Evolutionary conservation across 37 sponge, comb jelly and placozoan genomes (phyloP).

Genomic region (Spongilla lacustris): DNA sequence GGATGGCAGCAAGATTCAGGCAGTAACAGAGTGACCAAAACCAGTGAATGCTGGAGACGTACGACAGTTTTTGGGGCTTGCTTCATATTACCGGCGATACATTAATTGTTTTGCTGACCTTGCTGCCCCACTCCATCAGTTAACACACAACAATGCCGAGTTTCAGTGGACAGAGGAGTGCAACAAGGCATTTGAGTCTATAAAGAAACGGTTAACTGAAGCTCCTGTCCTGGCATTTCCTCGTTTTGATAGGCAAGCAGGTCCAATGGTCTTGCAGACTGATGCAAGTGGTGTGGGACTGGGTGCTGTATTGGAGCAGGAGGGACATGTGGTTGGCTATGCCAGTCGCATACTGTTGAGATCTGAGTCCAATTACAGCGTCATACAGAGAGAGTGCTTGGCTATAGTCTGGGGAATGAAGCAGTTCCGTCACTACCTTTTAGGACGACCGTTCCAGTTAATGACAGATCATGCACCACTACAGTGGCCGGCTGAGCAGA

Average conservation of each 20-base stretch:
- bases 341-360: slow-evolving; percentile 41
- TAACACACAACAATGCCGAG: slow-evolving; percentile 38
- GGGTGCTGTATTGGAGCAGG: slow-evolving; percentile 47
- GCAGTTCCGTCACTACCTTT: slow-evolving; percentile 52
- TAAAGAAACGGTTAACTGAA: slow-evolving; percentile 31
- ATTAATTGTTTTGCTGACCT: slow-evolving; percentile 58
- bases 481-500: not conserved
- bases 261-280: slow-evolving; percentile 31
- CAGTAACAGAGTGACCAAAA: slow-evolving; percentile 43
- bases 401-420: slow-evolving; percentile 46
- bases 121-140: slow-evolving; percentile 47
- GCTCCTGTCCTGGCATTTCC: slow-evolving; percentile 67
- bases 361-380: slow-evolving; percentile 47
- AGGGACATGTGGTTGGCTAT: slow-evolving; percentile 43
- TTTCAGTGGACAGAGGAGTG: slow-evolving; percentile 41
- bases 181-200: slow-evolving; percentile 22
- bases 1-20: slow-evolving; percentile 45
- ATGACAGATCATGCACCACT: slow-evolving; percentile 45
- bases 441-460: slow-evolving; percentile 32
- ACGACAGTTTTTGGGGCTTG: slow-evolving; percentile 56
- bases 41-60: slow-evolving; percentile 23
- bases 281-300: slow-evolving; percentile 59
- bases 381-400: slow-evolving; percentile 31
- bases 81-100: slow-evolving; percentile 62
- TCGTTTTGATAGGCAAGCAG: slow-evolving; percentile 18